These are phyloP conservation scores for Leptinotarsa texana DNA, from an alignment of 1,140 invertebrate genomes.

Conservation along the genomic window DNA sequence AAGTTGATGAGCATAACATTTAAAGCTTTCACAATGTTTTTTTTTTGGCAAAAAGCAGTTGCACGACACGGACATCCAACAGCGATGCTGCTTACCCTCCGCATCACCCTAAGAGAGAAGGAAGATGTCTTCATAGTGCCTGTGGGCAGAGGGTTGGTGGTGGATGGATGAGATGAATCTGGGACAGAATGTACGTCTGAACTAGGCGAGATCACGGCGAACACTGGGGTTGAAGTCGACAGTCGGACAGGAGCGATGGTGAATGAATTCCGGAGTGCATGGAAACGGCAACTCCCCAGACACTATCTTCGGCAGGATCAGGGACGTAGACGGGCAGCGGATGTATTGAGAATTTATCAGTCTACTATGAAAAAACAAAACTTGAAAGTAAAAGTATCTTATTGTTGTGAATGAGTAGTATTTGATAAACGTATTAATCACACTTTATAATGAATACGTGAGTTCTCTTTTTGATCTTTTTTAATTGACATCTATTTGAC, in stretches of 20 bases:
- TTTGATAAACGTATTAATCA: no score
- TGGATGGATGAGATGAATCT: conserved; percentile 12
- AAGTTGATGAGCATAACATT: neutral
- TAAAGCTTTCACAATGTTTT: neutral
- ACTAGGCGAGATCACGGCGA: conserved; percentile 21
- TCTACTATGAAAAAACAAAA: no score
- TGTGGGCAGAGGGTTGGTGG: conserved; percentile 34
- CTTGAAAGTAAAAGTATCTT: no score
- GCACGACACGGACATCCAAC: conserved; percentile 39
- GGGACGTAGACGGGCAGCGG: neutral
- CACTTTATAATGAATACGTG: no score
- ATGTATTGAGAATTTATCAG: no score
- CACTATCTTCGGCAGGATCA: neutral
- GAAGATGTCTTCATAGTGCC: conserved; percentile 75
- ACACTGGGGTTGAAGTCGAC: conserved; percentile 9
- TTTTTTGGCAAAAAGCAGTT: conserved; percentile 17
- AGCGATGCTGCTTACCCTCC: conserved; percentile 66
- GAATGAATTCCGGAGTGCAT: neutral
- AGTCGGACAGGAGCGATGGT: neutral
- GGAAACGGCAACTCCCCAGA: conserved; percentile 8
- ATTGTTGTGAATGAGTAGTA: no score
- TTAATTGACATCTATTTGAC: no score
- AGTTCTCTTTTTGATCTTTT: no score
- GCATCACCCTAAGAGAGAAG: conserved; percentile 75
- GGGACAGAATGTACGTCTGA: conserved; percentile 22